A percentile compares a stretch with the other conserved stretches of the same genome.
phyloP scores from a whole-genome alignment of 2,113 vertebrate species.

The Fukomys damarensis region DNA sequence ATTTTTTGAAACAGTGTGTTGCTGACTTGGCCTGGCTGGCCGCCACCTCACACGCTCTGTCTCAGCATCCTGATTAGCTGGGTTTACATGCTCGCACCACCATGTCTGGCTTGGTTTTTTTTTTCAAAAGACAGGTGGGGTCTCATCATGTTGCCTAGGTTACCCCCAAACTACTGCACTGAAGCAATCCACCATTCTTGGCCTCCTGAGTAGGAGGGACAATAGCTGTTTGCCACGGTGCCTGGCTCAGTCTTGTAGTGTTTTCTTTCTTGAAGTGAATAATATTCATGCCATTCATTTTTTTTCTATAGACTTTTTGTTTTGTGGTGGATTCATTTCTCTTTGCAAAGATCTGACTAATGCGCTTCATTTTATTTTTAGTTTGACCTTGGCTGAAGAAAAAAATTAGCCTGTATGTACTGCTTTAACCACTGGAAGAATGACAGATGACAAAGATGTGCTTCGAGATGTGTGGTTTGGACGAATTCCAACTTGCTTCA shows the following conservation, averaged over 20 bases:
- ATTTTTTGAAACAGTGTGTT: neutral
- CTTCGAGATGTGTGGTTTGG: conserved; percentile 99
- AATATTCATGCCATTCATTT: conserved; percentile 16
- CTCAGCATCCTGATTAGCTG: neutral
- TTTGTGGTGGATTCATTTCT: conserved; percentile 6
- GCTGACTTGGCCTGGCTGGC: neutral
- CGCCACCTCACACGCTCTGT: neutral
- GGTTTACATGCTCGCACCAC: neutral
- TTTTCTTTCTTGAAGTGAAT: conserved; percentile 38
- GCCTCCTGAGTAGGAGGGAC: neutral
- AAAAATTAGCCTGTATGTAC: conserved; percentile 90
- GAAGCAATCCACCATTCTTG: neutral
- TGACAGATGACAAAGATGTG: conserved; percentile 99
- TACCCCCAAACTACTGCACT: neutral
- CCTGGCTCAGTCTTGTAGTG: neutral
- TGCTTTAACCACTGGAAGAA: conserved; percentile 89
- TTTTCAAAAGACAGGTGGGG: neutral
- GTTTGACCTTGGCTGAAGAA: conserved; percentile 79
- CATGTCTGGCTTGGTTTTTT: neutral
- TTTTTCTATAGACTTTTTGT: conserved; percentile 44
- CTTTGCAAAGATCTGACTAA: conserved; percentile 42
- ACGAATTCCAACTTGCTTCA: conserved; percentile 97
- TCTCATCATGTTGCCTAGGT: neutral
- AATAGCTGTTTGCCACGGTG: neutral
- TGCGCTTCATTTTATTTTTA: conserved; percentile 69